Conservation (phyloP, 2,888 invertebrate species). For the Rosalia funebris region DNA sequence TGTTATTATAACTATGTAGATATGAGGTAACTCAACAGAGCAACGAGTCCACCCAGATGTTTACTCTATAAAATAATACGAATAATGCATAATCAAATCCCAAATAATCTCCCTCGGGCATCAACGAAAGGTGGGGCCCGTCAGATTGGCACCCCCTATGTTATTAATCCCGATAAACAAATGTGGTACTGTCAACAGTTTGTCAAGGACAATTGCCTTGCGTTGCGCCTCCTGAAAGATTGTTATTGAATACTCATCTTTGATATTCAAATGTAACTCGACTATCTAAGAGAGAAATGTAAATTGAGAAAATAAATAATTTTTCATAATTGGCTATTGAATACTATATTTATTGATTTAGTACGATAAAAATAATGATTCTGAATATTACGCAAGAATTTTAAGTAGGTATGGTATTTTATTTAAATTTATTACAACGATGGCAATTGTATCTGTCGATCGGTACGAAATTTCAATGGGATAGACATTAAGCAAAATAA, state of each 20-base stretch:
- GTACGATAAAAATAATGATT: constrained; percentile 24
- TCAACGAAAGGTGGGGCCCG: constrained; percentile 25
- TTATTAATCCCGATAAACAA: constrained; percentile 32
- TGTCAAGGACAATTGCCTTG: constrained; percentile 26
- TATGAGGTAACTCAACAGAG: constrained; percentile 34
- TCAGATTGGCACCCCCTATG: constrained; percentile 29
- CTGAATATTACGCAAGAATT: constrained; percentile 18
- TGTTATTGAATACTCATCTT: constrained; percentile 12
- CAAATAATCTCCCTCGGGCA: constrained; percentile 22
- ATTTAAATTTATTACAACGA: constrained; percentile 2
- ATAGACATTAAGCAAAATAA: constrained; percentile 2
- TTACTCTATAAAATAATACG: neutral
- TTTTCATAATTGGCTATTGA: constrained; percentile 25
- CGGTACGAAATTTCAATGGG: neutral
- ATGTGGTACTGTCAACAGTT: constrained; percentile 28
- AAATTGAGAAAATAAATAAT: constrained; percentile 20
- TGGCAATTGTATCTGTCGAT: constrained; percentile 8
- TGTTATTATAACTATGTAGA: constrained; percentile 31
- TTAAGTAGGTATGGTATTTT: constrained; percentile 11
- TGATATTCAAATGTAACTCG: constrained; percentile 17
- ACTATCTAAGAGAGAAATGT: constrained; percentile 4
- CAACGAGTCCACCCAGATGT: constrained; percentile 18
- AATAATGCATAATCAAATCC: constrained; percentile 26
- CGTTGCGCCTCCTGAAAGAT: constrained; percentile 15
- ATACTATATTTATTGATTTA: constrained; percentile 2